Evolutionary conservation across 2,113 vertebrate genomes (phyloP), one percentile per base, ranked within the genome.

Genomic region (Oryzias woworae): DNA sequence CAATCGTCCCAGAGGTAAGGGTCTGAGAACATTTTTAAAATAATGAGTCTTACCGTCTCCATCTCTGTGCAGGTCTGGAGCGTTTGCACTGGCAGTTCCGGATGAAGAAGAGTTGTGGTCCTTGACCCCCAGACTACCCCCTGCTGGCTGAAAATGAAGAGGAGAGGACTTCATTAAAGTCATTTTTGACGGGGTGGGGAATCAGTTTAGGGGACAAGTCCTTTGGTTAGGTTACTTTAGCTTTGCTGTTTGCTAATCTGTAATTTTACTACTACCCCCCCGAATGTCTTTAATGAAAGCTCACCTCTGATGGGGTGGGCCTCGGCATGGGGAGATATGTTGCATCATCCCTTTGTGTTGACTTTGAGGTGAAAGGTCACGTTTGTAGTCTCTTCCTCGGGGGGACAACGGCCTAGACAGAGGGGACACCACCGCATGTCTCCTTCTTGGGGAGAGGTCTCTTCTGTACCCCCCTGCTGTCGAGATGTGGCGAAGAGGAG

Each of bases 341-440:
- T 96, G 91, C 47, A 96, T 88, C 0, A 95, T 85, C 3, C 93
- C 95, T 89, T 91, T 91, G 84, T 93, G 93, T 60, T 96, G 94
- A 55, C 94, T 92, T 78, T 96, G 91, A 4, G 97, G 97, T 66
- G 97, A 99, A 50, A 98, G 83, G 62, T 98, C 96, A 56, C 96
- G 71, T 68, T 82, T 94, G 86, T 93, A 93, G 58, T 92, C 85
- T 4, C 90, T 86, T 54, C 85, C 93, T 90, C 67, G 92, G 1
- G 96, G 95, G 68, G 97, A 98, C 42, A 93, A 65, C 26, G 95
- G 94, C 65, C 95, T 54, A 22, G 88, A 71, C 1, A 86, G 83
- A 0, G 86, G 83, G 46, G 89, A 90, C 16, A 87, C 80, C 53
- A 91, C 83, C 0, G 88, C 90, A 69, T 87, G 90, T 5, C 86